Base-by-base conservation (phyloP, 2,113 vertebrate species). In the Hiodon tergisus region DNA sequence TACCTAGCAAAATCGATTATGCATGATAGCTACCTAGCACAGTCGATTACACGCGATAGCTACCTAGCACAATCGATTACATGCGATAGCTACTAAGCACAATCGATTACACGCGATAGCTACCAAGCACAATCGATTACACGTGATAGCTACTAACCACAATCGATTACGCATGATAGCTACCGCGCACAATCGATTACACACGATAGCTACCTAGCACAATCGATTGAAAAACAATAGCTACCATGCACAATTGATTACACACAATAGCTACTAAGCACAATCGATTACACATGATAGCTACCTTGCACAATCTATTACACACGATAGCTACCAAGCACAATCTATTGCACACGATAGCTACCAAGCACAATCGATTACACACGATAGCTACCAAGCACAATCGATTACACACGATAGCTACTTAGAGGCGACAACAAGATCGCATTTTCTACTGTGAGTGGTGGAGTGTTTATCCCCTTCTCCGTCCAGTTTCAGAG, bases 381-480 rank as follows among this genome's bases (percentile, higher is more conserved):
- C 63, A 63, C 6, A 70, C 57, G 55, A 69, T 17, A 71, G 88
- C 82, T 59, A 83, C 82, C 82, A 17, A 11, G 88, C 83, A 88
- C 31, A 81, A 59, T 68, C 52, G 9, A 67, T 71, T 77, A 75
- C 63, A 63, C 4, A 70, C 57, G 55, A 69, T 17, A 71, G 88
- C 82, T 59, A 83, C 82, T 81, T 85, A 87, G 77, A 31, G 76
- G 81, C 81, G 84, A 89, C 85, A 10, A 87, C 73, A 59, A 75
- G 54, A 53, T 68, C 53, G 50, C 53, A 54, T 63, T 9, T 31
- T 46, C 63, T 50, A 50, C 61, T 53, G 16, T 2, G 63, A 48
- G 76, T 67, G 62, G 47, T 4, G 0, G 55, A 13, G 52, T n/a
- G 9, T 9, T 17, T 14, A 17, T 54, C 62, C 46, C 63, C 46